Evolutionary conservation across 1,140 invertebrate genomes (phyloP), one percentile per base, ranked within the genome.

Genomic region (Saccostrea cuccullata): DNA sequence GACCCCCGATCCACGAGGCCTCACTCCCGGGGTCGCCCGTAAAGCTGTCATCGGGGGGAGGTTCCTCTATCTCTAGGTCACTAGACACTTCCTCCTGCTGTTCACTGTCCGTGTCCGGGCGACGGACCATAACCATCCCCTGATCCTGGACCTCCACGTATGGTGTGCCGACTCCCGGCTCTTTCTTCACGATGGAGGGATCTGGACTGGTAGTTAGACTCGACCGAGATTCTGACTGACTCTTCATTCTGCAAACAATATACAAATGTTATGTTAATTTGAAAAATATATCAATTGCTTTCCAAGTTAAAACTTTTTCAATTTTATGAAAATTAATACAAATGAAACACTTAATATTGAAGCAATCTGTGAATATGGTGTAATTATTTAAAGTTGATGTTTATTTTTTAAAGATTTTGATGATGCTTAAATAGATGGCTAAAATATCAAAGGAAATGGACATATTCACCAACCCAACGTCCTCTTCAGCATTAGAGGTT

Each of bases 41-140:
- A 8, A 55, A 55, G 8, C 82, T 56, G 17, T 87, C 86, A n/a
- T 87, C 86, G 30, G 55, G 70, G 12, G 86, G 67, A n/a, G 67
- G 77, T 82, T 87, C 86, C 55, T 84, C 82, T 20, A 84, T 55
- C 55, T 84, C 82, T 40, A 84, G 40, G 64, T 87, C 86, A 87
- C 86, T 87, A 20, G 86, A 56, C 56, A 58, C 86, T 40, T 87
- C 86, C 47, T 77, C 70, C 36, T 82, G 64, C 40, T 87, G 67
- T 13, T 87, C 67, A 0, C 23, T 64, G 40, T 64, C 64, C 40
- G 85, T 73, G 58, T 70, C 85, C n/a, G 64, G 17, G 23, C 70
- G 85, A 64, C 70, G 70, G 23, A 86, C 47, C 70, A 70, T 64
- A 60, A 86, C 47, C 60, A 86, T 70, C 17, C 85, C 85, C 20